Percentiles rank a stretch among this genome's conserved stretches.
Evolutionary conservation across 2,113 vertebrate genomes (phyloP).

Genomic region (Bos taurus): ARS-UCD2.0 NC_037329.1:28128001-28128500

Average conservation of each 20-base stretch:
- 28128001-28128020: not conserved
- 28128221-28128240: not conserved
- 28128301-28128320: not conserved
- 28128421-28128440: not conserved
- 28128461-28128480: not conserved
- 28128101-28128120: not conserved
- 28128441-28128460: not conserved
- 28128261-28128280: not conserved
- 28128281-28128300: not conserved
- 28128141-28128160: not conserved
- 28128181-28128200: not conserved
- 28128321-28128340: not conserved
- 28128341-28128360: not conserved
- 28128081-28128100: not conserved
- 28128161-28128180: not conserved
- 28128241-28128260: rapidly evolving
- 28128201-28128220: not conserved
- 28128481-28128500: not conserved
- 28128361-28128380: not conserved
- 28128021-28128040: not conserved
- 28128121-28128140: not conserved
- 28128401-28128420: not conserved
- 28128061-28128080: not conserved
- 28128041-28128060: not conserved
- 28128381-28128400: not conserved